Evolutionary conservation across 2,797 vertebrate species (phyloP), one percentile per base, ranked within the genome.

Genomic region (Fundulus diaphanus): DNA sequence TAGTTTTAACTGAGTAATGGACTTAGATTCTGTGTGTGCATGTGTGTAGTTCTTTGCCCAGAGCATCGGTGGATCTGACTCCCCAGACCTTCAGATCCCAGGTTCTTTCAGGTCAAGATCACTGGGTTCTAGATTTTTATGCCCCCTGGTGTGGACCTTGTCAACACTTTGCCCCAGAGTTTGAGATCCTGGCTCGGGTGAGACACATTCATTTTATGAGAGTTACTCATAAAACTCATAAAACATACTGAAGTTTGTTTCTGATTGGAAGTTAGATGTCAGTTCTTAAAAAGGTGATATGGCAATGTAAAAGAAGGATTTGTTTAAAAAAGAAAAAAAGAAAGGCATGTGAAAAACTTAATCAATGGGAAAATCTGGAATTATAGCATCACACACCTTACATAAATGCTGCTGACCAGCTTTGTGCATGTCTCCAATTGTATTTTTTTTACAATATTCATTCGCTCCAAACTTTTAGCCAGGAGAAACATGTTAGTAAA

Each of bases 141-240:
- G 97, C 98, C 65, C 98, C 98, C 2, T 99, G 98, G 98, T 99
- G 98, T 86, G 97, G 97, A 74, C 98, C 98, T 52, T 99, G 98
- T 85, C 96, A 97, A 59, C 96, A 96, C 81, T 99, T 99, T 80
- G 96, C 97, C 81, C 98, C 98, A 0, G 98, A 99, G 89, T 99
- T 99, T 92, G 98, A 99, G 83, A 91, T 96, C 15, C 82, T 99
- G 48, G 97, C 98, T 80, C 95, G 94, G 95, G 98, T 99, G 91
- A 90, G 95, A 85, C 51, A 46, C 7, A 1, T 27, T 57, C 37
- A 29, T 35, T 69, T 59, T 24, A 59, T 33, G n/a, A 57, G 18
- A 18, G 29, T 57, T 59, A 18, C 8, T 9, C 2, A 6, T 16
- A 18, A 59, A 59, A 33, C 20, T 20, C n/a, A n/a, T n/a, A n/a